phyloP scores from a whole-genome alignment of 2,113 vertebrate species.

The Andinoacara biseriatus region DNA sequence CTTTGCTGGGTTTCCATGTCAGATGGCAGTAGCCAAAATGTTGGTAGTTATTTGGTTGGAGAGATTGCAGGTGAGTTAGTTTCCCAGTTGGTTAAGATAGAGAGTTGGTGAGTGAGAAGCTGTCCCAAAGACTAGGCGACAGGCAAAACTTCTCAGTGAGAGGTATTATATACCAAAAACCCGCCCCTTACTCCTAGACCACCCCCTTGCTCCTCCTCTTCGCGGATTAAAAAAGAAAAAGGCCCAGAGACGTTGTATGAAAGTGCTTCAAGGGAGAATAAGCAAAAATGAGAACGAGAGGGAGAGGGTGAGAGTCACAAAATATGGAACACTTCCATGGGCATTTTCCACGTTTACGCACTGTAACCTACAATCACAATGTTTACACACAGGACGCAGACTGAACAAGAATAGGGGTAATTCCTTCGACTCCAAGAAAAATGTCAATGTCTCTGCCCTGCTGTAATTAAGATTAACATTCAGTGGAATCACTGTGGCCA shows the following conservation, averaged over 20 bases:
- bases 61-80: conserved; percentile 80
- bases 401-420: conserved; percentile 63
- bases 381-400: conserved; percentile 71
- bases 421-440: conserved; percentile 70
- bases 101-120: conserved; percentile 80
- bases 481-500: conserved; percentile 40
- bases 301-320: conserved; percentile 42
- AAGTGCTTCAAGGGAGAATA: conserved; percentile 65
- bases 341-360: conserved; percentile 75
- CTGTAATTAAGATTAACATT: conserved; percentile 63
- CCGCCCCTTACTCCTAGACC: conserved; percentile 77
- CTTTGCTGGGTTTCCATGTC: conserved; percentile 82
- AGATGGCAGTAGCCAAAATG: conserved; percentile 67
- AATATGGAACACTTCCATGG: conserved; percentile 66
- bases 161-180: conserved; percentile 82
- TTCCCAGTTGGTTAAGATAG: conserved; percentile 77
- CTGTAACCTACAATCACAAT: conserved; percentile 70
- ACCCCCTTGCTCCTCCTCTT: conserved; percentile 63
- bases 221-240: conserved; percentile 54
- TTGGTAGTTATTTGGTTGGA: conserved; percentile 72
- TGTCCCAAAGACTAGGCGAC: conserved; percentile 86
- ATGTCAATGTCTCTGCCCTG: conserved; percentile 64
- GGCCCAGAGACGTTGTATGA: conserved; percentile 65
- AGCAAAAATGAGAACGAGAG: conserved; percentile 16
- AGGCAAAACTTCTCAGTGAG: conserved; percentile 83